A percentile compares a stretch with the other conserved stretches of the same genome.
phyloP scores from a whole-genome alignment of 1,140 invertebrate genomes.

The Dendroctonus valens region DNA sequence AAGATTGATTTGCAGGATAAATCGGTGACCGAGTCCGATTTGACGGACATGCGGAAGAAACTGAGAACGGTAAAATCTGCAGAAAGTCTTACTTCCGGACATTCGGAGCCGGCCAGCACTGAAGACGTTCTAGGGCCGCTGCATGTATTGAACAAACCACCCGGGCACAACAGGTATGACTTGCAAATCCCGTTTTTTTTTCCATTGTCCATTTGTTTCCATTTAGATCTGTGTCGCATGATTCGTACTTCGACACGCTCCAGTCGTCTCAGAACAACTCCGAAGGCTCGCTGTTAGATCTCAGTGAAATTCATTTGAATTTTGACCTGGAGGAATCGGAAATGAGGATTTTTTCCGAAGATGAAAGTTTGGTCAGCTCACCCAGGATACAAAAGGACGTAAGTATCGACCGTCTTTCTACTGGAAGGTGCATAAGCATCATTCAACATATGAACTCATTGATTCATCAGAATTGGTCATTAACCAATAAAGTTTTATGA shows the following conservation, averaged over 20 bases:
- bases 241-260: conserved; percentile 84
- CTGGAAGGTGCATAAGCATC: too few species aligned
- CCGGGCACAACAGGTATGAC: conserved; percentile 54
- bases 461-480: too few species aligned
- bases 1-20: conserved; percentile 44
- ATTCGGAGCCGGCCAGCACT: conserved; percentile 51
- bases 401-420: conserved; percentile 25
- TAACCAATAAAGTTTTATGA: too few species aligned
- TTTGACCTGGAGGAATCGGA: conserved; percentile 82
- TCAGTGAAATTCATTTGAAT: conserved; percentile 78
- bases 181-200: background rate
- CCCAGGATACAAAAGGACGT: conserved; percentile 54
- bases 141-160: conserved; percentile 50
- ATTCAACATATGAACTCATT: too few species aligned
- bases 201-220: conserved; percentile 6
- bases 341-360: conserved; percentile 82
- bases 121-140: conserved; percentile 53
- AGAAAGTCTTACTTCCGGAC: conserved; percentile 61
- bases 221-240: conserved; percentile 78
- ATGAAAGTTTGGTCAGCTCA: conserved; percentile 65
- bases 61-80: conserved; percentile 69
- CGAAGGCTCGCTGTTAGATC: conserved; percentile 58
- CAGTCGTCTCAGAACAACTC: conserved; percentile 56
- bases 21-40: conserved; percentile 49
- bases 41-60: conserved; percentile 52